Percentiles rank a stretch among this genome's conserved stretches.
These are phyloP conservation scores for Boulengeromyrus knoepffleri DNA, from an alignment of 2,113 vertebrate species.

Conservation along the genomic window DNA sequence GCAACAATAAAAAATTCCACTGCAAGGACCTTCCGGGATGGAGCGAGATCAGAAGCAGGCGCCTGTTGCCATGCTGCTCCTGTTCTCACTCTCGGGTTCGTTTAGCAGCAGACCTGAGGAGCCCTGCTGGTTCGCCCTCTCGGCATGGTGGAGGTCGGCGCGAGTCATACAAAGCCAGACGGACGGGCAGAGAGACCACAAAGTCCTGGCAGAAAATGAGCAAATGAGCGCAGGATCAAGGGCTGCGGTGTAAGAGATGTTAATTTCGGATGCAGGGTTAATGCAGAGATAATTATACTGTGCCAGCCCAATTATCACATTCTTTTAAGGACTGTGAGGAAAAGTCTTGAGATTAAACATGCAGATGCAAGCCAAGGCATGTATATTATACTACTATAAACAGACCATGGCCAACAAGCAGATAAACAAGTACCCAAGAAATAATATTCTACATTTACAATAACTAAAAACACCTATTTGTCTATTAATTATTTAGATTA, in stretches of 20 bases:
- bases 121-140: neutral
- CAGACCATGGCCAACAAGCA: neutral
- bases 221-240: neutral
- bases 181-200: neutral
- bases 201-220: neutral
- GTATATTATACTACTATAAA: neutral
- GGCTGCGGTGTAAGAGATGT: neutral
- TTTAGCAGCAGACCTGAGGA: neutral
- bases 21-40: neutral
- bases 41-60: neutral
- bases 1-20: neutral
- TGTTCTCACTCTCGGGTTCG: neutral
- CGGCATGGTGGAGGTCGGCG: neutral
- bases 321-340: neutral
- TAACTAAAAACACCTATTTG: neutral
- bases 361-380: neutral
- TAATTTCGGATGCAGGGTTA: neutral
- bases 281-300: neutral
- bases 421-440: neutral
- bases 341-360: neutral
- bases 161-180: neutral
- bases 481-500: neutral
- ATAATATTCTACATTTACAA: neutral
- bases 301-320: constrained; percentile 1
- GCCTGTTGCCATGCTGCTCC: neutral